phyloP scores from a whole-genome alignment of 2,113 vertebrate species.

The Grus americana region DNA sequence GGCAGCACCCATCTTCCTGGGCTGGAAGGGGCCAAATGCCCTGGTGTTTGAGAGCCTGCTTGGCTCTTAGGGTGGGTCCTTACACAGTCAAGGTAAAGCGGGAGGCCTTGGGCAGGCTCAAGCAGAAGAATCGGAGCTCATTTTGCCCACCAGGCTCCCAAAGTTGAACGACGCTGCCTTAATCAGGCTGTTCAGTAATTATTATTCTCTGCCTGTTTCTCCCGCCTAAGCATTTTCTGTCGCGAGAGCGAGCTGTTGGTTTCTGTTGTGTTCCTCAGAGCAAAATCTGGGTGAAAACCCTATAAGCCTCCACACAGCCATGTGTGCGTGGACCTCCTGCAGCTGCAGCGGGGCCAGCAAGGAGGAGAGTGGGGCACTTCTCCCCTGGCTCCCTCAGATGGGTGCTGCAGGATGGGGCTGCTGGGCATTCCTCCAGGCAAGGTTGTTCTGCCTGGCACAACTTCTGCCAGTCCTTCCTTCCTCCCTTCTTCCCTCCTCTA shows the following conservation, averaged over 20 bases:
- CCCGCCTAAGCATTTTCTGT: background rate
- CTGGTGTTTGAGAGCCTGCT: background rate
- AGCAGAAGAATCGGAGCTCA: background rate
- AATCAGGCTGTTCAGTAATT: background rate
- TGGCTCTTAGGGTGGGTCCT: background rate
- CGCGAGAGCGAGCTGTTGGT: background rate
- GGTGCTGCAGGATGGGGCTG: background rate
- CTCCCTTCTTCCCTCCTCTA: background rate
- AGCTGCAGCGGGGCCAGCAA: background rate
- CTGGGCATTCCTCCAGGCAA: background rate
- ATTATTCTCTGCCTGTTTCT: background rate
- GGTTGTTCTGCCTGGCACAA: background rate
- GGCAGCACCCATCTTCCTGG: background rate
- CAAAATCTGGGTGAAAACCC: background rate
- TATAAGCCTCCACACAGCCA: fast-evolving
- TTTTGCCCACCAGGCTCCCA: background rate
- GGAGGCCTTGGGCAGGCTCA: background rate
- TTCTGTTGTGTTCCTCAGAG: background rate
- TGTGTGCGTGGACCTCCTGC: background rate
- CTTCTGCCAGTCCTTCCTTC: background rate
- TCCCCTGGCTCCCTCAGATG: background rate
- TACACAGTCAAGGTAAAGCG: background rate
- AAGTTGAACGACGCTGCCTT: background rate
- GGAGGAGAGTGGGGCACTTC: background rate
- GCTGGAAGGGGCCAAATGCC: background rate